These are phyloP conservation scores for Allolobophora icterica DNA, from an alignment of 2,888 invertebrate genomes.

Conservation along the genomic window DNA sequence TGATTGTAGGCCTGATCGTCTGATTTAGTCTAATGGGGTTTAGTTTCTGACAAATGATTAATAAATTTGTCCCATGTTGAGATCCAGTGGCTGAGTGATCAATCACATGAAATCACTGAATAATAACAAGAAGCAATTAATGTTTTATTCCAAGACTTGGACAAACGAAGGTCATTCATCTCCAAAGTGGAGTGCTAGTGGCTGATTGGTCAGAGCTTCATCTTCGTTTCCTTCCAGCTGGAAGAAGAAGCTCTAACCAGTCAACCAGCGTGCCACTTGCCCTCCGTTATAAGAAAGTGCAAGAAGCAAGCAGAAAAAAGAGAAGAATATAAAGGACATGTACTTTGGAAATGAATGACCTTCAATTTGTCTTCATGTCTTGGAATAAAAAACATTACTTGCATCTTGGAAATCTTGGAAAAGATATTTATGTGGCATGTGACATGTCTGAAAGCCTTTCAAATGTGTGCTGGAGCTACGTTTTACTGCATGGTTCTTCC, in stretches of 20 bases:
- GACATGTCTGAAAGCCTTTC: neutral
- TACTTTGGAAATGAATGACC: too few species aligned
- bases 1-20: neutral
- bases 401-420: too few species aligned
- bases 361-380: too few species aligned
- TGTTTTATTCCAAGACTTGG: neutral
- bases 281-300: too few species aligned
- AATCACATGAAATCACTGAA: neutral
- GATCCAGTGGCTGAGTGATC: neutral
- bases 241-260: too few species aligned
- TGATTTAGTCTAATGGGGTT: neutral
- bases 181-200: too few species aligned
- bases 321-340: too few species aligned
- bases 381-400: too few species aligned
- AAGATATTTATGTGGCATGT: neutral
- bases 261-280: too few species aligned
- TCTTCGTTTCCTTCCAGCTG: neutral
- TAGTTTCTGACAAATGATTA: neutral
- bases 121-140: neutral
- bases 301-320: too few species aligned
- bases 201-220: neutral
- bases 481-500: neutral
- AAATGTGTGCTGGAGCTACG: neutral
- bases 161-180: neutral
- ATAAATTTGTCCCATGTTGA: neutral